Base-by-base conservation (phyloP, 2,797 vertebrate species). In the Hippopotamyrus pictus region DNA sequence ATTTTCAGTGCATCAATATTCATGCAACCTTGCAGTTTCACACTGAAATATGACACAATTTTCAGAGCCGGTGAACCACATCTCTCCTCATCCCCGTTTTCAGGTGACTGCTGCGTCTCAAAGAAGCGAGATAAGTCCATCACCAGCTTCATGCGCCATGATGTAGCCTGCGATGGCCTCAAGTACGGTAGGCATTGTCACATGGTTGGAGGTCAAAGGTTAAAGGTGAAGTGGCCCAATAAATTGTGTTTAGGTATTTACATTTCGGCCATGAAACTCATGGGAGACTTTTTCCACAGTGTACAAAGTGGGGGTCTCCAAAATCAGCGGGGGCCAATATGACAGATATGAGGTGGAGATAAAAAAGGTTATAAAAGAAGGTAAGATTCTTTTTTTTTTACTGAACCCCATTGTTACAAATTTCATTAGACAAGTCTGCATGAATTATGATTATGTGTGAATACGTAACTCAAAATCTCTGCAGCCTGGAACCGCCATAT, bases 341-440 rank as follows among this genome's bases (percentile, higher is more conserved):
- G 95, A 96, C 92, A 93, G 93, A 91, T 96, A 95, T 0, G 94
- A 96, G 89, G 86, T 96, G 95, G 92, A 96, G 93, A 94, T 96
- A 86, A 91, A 90, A 1, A 91, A 89, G 87, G 89, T 95, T 4
- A 94, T 96, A 83, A 96, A 96, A 90, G 93, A 95, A 79, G 95
- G 96, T 95, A 91, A 92, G 92, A 90, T 8, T 41, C 8, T 2
- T 0, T 22, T 73, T 79, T 69, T 54, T 22, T 29, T 65, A 19
- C 9, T 37, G 33, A 76, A 76, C 69, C 69, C 44, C 9, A 29
- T 50, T 41, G 62, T 76, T 48, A 79, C 37, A 89, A 22, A 51
- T 8, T 73, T 54, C 22, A 4, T 44, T 76, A 59, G 12, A 53
- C 8, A 2, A 46, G 19, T 46, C 33, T n/a, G 12, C 14, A 25